A percentile compares a stretch with the other conserved stretches of the same genome.
These are phyloP conservation scores for Megamerina dolium DNA, from an alignment of 2,888 invertebrate species.

Conservation along the genomic window DNA sequence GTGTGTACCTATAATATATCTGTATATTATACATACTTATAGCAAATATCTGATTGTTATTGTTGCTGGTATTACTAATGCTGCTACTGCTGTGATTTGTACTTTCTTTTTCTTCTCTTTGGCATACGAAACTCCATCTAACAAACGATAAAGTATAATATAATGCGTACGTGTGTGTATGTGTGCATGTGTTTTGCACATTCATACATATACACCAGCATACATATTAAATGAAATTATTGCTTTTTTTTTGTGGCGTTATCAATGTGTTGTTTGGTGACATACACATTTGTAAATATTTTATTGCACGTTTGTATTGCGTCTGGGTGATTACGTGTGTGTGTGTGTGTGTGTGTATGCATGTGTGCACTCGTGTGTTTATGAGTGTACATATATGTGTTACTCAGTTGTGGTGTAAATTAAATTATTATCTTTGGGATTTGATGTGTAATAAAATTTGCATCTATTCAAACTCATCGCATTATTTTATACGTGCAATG, in stretches of 20 bases:
- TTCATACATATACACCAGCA: neutral
- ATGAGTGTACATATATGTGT: neutral
- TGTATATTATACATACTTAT: too few species aligned
- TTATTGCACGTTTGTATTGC: neutral
- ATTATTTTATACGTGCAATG: too few species aligned
- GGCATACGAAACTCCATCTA: neutral
- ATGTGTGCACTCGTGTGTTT: neutral
- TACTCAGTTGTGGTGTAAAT: conserved; percentile 4
- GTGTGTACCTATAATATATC: too few species aligned
- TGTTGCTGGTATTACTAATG: too few species aligned
- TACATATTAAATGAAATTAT: conserved; percentile 6
- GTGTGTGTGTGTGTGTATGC: too few species aligned
- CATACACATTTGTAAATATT: conserved; percentile 6
- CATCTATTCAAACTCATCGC: too few species aligned
- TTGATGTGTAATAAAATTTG: conserved; percentile 12
- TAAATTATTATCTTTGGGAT: conserved; percentile 13
- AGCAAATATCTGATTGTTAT: too few species aligned
- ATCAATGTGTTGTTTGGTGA: conserved; percentile 9
- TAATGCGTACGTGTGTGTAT: too few species aligned
- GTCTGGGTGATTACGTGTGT: neutral
- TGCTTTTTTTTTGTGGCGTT: conserved; percentile 5
- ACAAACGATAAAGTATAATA: too few species aligned
- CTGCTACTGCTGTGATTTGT: too few species aligned
- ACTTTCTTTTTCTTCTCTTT: neutral
- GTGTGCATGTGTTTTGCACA: too few species aligned